Evolutionary conservation across 2,888 invertebrate species (phyloP), one percentile per base, ranked within the genome.

Genomic region (Ennomos fuscantarius): DNA sequence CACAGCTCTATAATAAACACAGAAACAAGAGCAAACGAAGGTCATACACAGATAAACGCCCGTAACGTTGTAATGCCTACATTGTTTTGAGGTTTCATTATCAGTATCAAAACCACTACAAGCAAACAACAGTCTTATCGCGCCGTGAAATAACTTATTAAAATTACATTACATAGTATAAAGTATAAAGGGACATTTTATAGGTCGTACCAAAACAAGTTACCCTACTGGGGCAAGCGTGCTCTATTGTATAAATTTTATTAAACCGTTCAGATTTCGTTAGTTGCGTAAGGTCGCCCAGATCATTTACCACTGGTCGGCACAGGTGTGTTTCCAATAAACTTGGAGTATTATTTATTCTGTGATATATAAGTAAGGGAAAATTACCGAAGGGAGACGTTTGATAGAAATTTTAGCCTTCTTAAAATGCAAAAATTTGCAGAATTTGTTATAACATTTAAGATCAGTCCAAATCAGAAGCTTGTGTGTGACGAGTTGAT

Each of bases 151-250:
- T 15, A 50, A 31, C 12, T 31, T 36, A 31, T 31, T 35, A 40
- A 35, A 41, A 0, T 42, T 50, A 15, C 50, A 37, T 31, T 37
- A 37, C 31, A 32, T 32, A 6, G 36, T 5, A 9, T 8, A n/a
- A n/a, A n/a, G n/a, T n/a, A n/a, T n/a, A n/a, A n/a, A n/a, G 47
- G 11, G n/a, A 37, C 37, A 12, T 37, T 31, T 47, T 9, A 32
- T 37, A 31, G 49, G 12, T 35, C 11, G 34, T 13, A 47, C n/a
- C 32, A 35, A 42, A 12, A 34, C 33, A 9, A 24, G 49, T 50
- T 35, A 42, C 35, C 1, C 24, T 31, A 51, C 8, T 12, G 32
- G 42, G 32, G 8, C 42, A 40, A 31, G 41, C 44, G 11, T 13
- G 53, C 24, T 24, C 6, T 24, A 5, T 24, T 24, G 24, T 24